Percentiles rank a stretch among this genome's conserved stretches.
Conservation (phyloP, 2,797 vertebrate species). For the Enteromius argenteus region DNA sequence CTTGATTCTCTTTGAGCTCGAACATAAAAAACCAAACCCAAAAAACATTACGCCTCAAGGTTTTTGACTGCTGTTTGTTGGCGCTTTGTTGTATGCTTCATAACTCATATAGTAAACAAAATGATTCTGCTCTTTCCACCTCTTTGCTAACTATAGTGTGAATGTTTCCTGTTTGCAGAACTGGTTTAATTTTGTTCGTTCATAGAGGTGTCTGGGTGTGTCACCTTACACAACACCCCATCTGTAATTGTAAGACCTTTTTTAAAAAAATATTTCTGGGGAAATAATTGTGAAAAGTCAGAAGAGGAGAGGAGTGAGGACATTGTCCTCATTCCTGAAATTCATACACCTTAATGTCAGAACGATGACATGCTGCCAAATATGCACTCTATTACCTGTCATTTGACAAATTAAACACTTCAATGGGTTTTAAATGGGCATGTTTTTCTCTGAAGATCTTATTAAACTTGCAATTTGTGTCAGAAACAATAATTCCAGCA, state of each 20-base stretch:
- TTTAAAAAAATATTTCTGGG: not conserved
- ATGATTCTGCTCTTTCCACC: conserved; percentile 65
- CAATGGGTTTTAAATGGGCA: conserved; percentile 43
- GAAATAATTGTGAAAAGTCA: conserved; percentile 20
- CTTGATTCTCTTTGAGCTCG: conserved; percentile 53
- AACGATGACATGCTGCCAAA: not conserved
- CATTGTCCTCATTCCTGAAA: conserved; percentile 36
- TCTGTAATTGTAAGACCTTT: not conserved
- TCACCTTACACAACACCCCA: not conserved
- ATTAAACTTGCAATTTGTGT: conserved; percentile 33
- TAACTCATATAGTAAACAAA: conserved; percentile 52
- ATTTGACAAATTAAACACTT: conserved; percentile 38
- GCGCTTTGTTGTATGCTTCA: conserved; percentile 29
- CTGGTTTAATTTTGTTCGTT: conserved; percentile 40
- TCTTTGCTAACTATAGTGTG: conserved; percentile 65
- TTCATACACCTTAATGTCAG: conserved; percentile 15
- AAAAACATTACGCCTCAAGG: conserved; percentile 36
- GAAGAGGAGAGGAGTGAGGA: not conserved
- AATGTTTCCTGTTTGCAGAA: conserved; percentile 60
- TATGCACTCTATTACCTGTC: conserved; percentile 13
- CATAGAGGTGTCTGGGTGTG: not conserved
- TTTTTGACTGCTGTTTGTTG: conserved; percentile 21
- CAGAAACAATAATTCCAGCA: conserved; percentile 32
- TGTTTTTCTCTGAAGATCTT: conserved; percentile 54
- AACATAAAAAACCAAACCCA: not conserved